A percentile compares a stretch with the other conserved stretches of the same genome.
Conservation (phyloP, 2,888 invertebrate genomes). For the Caenorhabditis plicata region DNA sequence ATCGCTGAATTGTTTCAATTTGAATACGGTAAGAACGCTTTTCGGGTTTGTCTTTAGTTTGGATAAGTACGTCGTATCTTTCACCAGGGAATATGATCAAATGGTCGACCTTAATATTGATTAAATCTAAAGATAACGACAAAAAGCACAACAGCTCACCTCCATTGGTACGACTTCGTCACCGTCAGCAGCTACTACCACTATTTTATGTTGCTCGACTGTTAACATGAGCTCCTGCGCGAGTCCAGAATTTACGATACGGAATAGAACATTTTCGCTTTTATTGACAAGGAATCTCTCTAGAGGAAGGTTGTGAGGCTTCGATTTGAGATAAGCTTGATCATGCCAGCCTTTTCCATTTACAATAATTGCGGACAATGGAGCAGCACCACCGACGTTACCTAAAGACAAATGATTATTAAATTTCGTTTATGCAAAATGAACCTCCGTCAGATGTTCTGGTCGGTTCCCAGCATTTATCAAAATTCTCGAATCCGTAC, state of each 20-base stretch:
- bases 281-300: constrained; percentile 46
- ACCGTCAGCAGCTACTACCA: constrained; percentile 59
- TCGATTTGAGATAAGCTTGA: constrained; percentile 39
- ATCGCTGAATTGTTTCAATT: constrained; percentile 33
- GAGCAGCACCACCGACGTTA: constrained; percentile 58
- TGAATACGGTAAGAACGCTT: constrained; percentile 41
- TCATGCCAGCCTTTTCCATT: constrained; percentile 60
- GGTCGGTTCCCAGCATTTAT: constrained; percentile 58
- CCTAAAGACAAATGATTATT: constrained; percentile 13
- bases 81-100: constrained; percentile 61
- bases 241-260: constrained; percentile 60
- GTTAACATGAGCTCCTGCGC: constrained; percentile 56
- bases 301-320: constrained; percentile 50
- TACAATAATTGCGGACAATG: constrained; percentile 58
- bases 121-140: constrained; percentile 2
- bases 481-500: constrained; percentile 52
- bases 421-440: background rate
- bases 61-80: constrained; percentile 58
- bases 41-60: constrained; percentile 37
- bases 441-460: constrained; percentile 55
- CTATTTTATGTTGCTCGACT: constrained; percentile 54
- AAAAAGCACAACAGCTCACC: constrained; percentile 13
- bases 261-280: constrained; percentile 40
- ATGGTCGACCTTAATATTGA: constrained; percentile 30
- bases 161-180: constrained; percentile 48